Conservation (phyloP, 2,888 invertebrate species). For the Thelaira solivaga region DNA sequence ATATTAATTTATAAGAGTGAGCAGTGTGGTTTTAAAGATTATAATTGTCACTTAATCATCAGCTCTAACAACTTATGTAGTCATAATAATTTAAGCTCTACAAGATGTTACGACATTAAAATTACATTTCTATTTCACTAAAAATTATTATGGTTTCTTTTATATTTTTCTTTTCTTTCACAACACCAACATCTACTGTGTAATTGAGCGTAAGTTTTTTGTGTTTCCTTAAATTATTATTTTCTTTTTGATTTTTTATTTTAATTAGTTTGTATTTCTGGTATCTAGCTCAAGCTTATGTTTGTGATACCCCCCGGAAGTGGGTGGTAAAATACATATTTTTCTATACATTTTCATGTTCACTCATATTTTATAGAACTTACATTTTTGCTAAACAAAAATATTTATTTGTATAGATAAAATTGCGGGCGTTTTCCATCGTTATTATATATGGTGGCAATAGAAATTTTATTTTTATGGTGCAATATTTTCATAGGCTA, state of each 20-base stretch:
- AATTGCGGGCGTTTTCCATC: too few relatives aligned
- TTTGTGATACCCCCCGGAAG: slow-evolving; percentile 5
- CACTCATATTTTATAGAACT: slow-evolving; percentile 14
- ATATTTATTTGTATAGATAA: too few relatives aligned
- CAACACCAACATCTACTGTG: slow-evolving; percentile 16
- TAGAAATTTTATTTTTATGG: too few relatives aligned
- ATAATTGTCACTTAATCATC: slow-evolving; percentile 31
- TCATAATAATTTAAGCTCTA: neutral
- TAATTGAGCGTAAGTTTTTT: too few relatives aligned
- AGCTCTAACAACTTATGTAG: slow-evolving; percentile 9
- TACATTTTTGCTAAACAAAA: slow-evolving; percentile 44
- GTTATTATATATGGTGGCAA: too few relatives aligned
- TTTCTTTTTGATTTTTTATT: slow-evolving; percentile 27
- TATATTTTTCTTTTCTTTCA: neutral
- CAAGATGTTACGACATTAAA: neutral
- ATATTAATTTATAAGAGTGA: neutral
- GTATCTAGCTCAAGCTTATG: too few relatives aligned
- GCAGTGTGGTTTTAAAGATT: slow-evolving; percentile 5
- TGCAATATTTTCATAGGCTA: too few relatives aligned
- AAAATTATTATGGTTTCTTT: too few relatives aligned
- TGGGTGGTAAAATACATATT: neutral
- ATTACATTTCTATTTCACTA: neutral
- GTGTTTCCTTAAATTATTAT: neutral
- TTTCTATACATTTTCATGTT: too few relatives aligned
- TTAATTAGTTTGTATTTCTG: neutral